Percentiles rank a stretch among this genome's conserved stretches.
Evolutionary conservation across 2,113 vertebrate species (phyloP).

Genomic region (Ciconia stormi): DNA sequence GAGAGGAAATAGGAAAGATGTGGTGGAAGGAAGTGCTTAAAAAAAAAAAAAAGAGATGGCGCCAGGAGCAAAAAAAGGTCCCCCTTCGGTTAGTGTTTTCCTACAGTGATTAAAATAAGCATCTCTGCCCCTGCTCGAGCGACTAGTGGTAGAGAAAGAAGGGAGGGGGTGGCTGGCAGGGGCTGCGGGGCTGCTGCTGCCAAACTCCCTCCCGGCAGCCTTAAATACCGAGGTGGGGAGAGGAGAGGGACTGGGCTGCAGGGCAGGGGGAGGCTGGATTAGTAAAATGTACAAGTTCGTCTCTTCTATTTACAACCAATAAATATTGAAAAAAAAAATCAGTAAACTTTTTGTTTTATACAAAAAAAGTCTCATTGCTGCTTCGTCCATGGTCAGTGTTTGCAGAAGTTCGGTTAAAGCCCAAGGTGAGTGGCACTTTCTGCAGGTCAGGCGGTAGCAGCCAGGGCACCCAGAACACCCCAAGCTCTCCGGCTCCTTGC

Average conservation of each 20-base stretch:
- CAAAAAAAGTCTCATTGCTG: conserved; percentile 44
- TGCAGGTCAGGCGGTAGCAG: neutral
- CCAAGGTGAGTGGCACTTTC: conserved; percentile 51
- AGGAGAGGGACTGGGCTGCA: conserved; percentile 13
- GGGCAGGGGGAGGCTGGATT: conserved; percentile 52
- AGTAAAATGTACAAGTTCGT: conserved; percentile 80
- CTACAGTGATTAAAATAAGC: neutral
- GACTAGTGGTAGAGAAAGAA: neutral
- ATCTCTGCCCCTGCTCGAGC: neutral
- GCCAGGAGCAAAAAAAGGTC: neutral
- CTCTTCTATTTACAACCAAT: conserved; percentile 84
- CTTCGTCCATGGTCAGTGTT: conserved; percentile 22
- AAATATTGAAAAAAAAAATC: conserved; percentile 72
- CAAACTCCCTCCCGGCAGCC: neutral
- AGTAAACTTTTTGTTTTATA: conserved; percentile 70
- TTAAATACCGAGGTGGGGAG: neutral
- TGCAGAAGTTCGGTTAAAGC: conserved; percentile 5
- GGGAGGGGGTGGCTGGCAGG: neutral
- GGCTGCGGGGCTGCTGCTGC: neutral
- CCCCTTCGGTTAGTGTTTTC: conserved; percentile 53
- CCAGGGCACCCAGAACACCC: neutral
- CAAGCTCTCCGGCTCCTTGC: neutral
- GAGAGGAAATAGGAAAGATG: neutral
- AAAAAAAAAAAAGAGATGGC: neutral
- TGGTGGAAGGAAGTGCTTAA: neutral